Evolutionary conservation across 2,797 vertebrate genomes (phyloP).

Genomic region (Betta splendens): DNA sequence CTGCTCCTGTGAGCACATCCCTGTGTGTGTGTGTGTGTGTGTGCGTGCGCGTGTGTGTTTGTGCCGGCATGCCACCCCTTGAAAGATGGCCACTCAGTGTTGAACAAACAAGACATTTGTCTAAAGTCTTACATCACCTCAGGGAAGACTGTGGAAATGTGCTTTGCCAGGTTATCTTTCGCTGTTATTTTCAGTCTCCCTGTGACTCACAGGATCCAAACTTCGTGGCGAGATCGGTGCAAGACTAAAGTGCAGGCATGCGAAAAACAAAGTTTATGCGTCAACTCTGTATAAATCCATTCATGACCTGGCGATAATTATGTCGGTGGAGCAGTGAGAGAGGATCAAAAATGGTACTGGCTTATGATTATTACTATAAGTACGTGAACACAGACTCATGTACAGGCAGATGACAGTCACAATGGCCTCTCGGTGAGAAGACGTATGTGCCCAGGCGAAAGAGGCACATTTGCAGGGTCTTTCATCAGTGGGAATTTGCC

Average conservation of each 20-base stretch:
- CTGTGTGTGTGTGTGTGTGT: conserved; percentile 38
- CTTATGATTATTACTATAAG: conserved; percentile 15
- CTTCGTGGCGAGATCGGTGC: conserved; percentile 30
- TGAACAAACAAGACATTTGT: conserved; percentile 83
- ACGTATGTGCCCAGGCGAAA: conserved; percentile 54
- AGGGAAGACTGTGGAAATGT: conserved; percentile 72
- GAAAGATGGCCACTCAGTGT: conserved; percentile 77
- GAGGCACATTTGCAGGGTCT: conserved; percentile 72
- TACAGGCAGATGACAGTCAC: conserved; percentile 38
- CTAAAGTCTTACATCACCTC: conserved; percentile 79
- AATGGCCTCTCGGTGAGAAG: conserved; percentile 55
- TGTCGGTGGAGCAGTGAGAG: neutral
- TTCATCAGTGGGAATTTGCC: conserved; percentile 73
- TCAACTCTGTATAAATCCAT: neutral
- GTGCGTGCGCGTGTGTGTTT: conserved; percentile 44
- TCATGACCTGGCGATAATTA: neutral
- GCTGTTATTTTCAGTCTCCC: conserved; percentile 59
- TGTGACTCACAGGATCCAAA: conserved; percentile 54
- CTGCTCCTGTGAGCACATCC: conserved; percentile 51
- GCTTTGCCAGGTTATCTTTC: conserved; percentile 70
- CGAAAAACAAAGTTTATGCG: conserved; percentile 19
- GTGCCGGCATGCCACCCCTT: conserved; percentile 64
- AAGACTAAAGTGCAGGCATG: conserved; percentile 11
- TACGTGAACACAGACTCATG: conserved; percentile 24
- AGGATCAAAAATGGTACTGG: conserved; percentile 8